Evolutionary conservation across 2,797 vertebrate species (phyloP).

Genomic region (Pseudocheirus occidentalis): DNA sequence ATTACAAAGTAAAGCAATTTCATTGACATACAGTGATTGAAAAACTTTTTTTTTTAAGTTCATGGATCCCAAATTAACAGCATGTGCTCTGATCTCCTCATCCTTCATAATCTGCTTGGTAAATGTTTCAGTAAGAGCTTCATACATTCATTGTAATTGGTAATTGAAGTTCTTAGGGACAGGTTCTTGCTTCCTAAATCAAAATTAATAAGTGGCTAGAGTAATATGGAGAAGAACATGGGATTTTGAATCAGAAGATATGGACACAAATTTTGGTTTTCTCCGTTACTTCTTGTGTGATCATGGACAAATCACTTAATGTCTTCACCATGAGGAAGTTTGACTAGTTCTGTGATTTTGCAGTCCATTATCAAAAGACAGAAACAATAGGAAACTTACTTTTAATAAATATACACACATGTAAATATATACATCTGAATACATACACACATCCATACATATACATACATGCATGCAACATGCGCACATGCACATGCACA

Average conservation of each 20-base stretch:
- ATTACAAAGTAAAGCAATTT: not conserved
- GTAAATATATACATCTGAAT: too few relatives aligned
- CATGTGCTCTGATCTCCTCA: not conserved
- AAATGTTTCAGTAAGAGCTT: not conserved
- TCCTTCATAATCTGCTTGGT: not conserved
- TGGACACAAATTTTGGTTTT: not conserved
- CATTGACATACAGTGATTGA: not conserved
- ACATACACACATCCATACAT: too few relatives aligned
- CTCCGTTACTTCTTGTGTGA: not conserved
- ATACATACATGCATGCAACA: too few relatives aligned
- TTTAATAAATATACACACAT: too few relatives aligned
- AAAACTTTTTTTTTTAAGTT: not conserved
- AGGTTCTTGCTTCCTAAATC: not conserved
- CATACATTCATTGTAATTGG: not conserved
- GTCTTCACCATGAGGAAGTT: not conserved
- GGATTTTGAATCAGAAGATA: not conserved
- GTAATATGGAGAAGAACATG: not conserved
- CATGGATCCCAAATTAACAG: not conserved
- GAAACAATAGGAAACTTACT: not conserved
- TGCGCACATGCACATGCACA: too few relatives aligned
- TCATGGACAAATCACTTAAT: not conserved
- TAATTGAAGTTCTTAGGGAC: not conserved
- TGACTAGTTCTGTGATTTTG: not conserved
- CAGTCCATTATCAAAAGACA: not conserved
- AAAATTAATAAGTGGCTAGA: not conserved